phyloP scores from a whole-genome alignment of 2,113 vertebrate genomes.

The Dipodomys merriami region DNA sequence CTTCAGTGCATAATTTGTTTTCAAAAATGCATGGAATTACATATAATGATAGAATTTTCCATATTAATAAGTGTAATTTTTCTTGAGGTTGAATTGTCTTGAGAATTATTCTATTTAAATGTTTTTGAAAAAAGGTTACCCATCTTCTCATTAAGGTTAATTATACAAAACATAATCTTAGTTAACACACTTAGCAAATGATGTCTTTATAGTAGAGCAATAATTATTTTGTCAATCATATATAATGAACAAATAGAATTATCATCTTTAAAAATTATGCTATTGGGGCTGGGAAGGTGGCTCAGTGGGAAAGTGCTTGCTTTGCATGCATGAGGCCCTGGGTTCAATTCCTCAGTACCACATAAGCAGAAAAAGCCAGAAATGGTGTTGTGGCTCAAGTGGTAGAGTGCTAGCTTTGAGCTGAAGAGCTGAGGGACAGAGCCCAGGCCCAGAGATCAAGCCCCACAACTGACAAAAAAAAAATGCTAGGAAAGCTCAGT shows the following conservation, averaged over 20 bases:
- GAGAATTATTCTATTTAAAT: slow-evolving; percentile 22
- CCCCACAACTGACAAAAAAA: too few species aligned
- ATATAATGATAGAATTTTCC: not conserved
- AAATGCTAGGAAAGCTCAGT: not conserved
- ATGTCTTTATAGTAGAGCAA: not conserved
- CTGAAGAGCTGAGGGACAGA: too few species aligned
- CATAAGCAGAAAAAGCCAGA: too few species aligned
- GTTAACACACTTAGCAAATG: not conserved
- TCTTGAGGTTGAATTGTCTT: not conserved
- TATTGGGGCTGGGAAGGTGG: too few species aligned
- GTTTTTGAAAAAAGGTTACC: slow-evolving; percentile 11
- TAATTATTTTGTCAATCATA: slow-evolving; percentile 30
- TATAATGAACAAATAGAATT: slow-evolving; percentile 37
- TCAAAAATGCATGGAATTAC: slow-evolving; percentile 9
- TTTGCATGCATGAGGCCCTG: too few species aligned
- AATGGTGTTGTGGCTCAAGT: too few species aligned
- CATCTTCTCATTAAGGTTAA: slow-evolving; percentile 32
- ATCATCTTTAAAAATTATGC: slow-evolving; percentile 25
- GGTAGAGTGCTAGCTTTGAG: too few species aligned
- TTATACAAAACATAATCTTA: slow-evolving; percentile 19
- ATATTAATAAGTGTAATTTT: slow-evolving; percentile 2
- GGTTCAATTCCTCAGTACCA: too few species aligned
- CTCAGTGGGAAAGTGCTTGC: too few species aligned
- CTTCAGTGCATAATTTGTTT: not conserved
- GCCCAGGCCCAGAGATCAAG: too few species aligned